phyloP scores from a whole-genome alignment of 2,888 invertebrate species.

The Troglohyphantes excavatus region DNA sequence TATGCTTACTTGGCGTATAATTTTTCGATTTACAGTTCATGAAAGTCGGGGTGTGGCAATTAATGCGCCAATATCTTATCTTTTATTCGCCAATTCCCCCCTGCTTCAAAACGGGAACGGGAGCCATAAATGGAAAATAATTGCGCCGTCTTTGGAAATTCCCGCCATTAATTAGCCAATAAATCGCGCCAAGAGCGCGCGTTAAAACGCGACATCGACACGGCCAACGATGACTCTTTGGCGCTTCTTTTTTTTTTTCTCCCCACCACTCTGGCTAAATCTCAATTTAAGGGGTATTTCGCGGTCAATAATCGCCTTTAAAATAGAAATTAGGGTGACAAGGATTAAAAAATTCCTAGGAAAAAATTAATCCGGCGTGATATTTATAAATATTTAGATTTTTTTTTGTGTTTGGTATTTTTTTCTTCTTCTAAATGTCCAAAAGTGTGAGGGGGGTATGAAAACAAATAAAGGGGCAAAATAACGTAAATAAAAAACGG shows the following conservation, averaged over 20 bases:
- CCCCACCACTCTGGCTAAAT: conserved; percentile 33
- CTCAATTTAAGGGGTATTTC: conserved; percentile 10
- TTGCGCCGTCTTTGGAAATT: conserved; percentile 57
- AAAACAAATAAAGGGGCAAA: conserved; percentile 60
- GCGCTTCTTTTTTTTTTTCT: conserved; percentile 25
- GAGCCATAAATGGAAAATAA: conserved; percentile 73
- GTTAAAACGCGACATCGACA: conserved; percentile 61
- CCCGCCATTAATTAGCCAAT: conserved; percentile 72
- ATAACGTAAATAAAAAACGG: conserved; percentile 20
- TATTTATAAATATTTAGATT: conserved; percentile 51
- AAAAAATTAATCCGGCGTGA: conserved; percentile 59
- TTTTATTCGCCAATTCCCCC: conserved; percentile 60
- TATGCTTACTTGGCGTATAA: conserved; percentile 46
- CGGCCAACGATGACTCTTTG: conserved; percentile 29
- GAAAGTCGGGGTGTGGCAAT: conserved; percentile 44
- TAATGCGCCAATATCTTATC: conserved; percentile 65
- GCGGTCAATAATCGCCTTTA: conserved; percentile 61
- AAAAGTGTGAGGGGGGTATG: conserved; percentile 14
- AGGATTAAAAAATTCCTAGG: conserved; percentile 42
- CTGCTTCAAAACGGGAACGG: conserved; percentile 33
- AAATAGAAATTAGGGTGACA: conserved; percentile 68
- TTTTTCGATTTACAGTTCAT: conserved; percentile 46
- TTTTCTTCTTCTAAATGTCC: conserved; percentile 16
- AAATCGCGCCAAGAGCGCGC: conserved; percentile 68
- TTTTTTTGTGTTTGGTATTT: background rate